Conservation (phyloP, 2,888 invertebrate species). For the Herminia tarsipennalis region DNA sequence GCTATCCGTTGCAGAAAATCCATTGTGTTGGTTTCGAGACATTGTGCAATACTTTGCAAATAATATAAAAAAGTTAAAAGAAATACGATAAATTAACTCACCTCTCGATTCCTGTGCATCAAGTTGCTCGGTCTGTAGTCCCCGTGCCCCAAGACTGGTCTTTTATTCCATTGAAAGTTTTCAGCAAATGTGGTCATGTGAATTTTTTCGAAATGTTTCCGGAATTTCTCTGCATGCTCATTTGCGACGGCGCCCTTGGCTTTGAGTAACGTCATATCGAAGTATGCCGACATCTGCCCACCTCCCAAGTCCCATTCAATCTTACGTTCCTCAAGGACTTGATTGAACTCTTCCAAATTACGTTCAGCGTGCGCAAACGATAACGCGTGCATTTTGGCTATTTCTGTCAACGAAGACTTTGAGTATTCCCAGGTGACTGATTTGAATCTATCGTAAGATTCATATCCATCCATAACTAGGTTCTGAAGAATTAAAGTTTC, state of each 20-base stretch:
- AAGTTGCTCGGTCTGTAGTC: slow-evolving; percentile 50
- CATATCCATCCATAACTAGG: slow-evolving; percentile 55
- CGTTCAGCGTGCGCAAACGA: slow-evolving; percentile 54
- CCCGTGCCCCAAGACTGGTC: slow-evolving; percentile 42
- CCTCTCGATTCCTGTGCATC: slow-evolving; percentile 38
- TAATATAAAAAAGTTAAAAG: not conserved
- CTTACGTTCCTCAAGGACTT: slow-evolving; percentile 33
- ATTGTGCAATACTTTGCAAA: too few species aligned
- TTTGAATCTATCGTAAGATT: slow-evolving; percentile 54
- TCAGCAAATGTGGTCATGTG: not conserved
- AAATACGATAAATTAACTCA: slow-evolving; percentile 17
- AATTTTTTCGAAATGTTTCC: slow-evolving; percentile 3
- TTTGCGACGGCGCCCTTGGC: not conserved
- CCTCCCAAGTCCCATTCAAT: slow-evolving; percentile 21
- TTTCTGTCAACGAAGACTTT: slow-evolving; percentile 47
- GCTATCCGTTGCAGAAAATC: too few species aligned
- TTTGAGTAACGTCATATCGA: not conserved
- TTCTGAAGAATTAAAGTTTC: slow-evolving; percentile 69
- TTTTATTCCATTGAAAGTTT: not conserved
- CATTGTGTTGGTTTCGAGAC: too few species aligned
- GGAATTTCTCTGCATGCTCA: not conserved
- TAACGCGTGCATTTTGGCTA: slow-evolving; percentile 73
- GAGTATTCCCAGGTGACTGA: slow-evolving; percentile 66
- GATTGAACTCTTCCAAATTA: slow-evolving; percentile 57
- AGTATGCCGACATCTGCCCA: not conserved